Conservation (phyloP, 2,113 vertebrate genomes). For the Mobula hypostoma region DNA sequence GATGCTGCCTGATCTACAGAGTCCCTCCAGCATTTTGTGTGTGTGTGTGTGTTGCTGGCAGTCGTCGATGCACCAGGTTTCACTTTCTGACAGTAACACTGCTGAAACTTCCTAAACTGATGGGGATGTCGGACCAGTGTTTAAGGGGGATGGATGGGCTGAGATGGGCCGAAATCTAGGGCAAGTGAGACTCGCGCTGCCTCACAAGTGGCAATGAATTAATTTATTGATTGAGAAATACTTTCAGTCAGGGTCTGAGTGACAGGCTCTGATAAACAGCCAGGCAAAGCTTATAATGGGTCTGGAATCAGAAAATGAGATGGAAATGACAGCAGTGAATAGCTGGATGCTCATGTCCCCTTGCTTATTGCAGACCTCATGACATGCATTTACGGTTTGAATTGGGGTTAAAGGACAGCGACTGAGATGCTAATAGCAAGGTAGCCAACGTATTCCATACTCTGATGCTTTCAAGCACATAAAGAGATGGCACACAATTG, state of each 20-base stretch:
- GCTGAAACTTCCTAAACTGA: background rate
- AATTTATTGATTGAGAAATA: background rate
- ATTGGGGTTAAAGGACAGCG: background rate
- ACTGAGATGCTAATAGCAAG: background rate
- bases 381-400: background rate
- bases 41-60: too few relatives aligned
- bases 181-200: background rate
- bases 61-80: background rate
- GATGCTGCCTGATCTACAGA: too few relatives aligned
- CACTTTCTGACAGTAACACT: background rate
- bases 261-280: background rate
- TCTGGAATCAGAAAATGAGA: background rate
- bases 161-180: background rate
- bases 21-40: too few relatives aligned
- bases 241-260: background rate
- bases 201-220: too few relatives aligned
- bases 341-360: background rate
- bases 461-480: background rate
- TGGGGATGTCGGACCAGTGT: background rate
- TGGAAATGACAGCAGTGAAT: background rate
- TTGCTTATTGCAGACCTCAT: background rate
- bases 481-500: background rate
- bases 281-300: background rate
- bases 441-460: background rate
- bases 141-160: background rate